These are phyloP conservation scores for Tetragonisca angustula DNA, from an alignment of 2,888 invertebrate genomes.

Conservation along the genomic window DNA sequence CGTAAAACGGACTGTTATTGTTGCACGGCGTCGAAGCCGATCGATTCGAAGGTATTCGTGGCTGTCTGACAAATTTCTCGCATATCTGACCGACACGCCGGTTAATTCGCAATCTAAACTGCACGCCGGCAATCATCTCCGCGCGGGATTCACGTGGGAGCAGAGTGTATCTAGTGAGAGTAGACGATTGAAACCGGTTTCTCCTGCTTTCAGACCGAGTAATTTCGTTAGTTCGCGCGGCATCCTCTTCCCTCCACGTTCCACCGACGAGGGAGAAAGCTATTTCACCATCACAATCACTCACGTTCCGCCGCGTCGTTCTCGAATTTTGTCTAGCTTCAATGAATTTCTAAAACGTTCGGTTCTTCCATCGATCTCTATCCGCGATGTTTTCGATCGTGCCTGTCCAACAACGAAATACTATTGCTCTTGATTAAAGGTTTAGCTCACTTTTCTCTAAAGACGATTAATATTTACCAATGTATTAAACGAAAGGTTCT, in stretches of 20 bases:
- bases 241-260: constrained; percentile 13
- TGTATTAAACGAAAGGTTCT: too few species aligned
- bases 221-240: constrained; percentile 63
- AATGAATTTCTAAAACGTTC: not conserved
- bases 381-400: not conserved
- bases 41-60: constrained; percentile 9
- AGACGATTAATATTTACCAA: too few species aligned
- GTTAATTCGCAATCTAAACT: constrained; percentile 48
- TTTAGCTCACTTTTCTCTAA: too few species aligned
- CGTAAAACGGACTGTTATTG: constrained; percentile 1
- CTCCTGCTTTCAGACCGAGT: constrained; percentile 59
- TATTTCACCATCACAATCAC: not conserved
- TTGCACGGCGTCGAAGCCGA: not conserved
- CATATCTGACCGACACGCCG: constrained; percentile 26
- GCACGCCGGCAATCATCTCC: constrained; percentile 31
- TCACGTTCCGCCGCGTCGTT: not conserved
- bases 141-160: constrained; percentile 36
- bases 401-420: too few species aligned
- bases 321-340: not conserved
- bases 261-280: constrained; percentile 20
- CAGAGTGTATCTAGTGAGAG: constrained; percentile 47
- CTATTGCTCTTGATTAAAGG: too few species aligned
- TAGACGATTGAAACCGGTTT: constrained; percentile 64
- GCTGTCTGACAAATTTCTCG: constrained; percentile 26
- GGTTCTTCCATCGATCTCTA: not conserved